A percentile compares a stretch with the other conserved stretches of the same genome.
Conservation (phyloP, 2,888 invertebrate genomes). For the Tetanocera ferruginea region DNA sequence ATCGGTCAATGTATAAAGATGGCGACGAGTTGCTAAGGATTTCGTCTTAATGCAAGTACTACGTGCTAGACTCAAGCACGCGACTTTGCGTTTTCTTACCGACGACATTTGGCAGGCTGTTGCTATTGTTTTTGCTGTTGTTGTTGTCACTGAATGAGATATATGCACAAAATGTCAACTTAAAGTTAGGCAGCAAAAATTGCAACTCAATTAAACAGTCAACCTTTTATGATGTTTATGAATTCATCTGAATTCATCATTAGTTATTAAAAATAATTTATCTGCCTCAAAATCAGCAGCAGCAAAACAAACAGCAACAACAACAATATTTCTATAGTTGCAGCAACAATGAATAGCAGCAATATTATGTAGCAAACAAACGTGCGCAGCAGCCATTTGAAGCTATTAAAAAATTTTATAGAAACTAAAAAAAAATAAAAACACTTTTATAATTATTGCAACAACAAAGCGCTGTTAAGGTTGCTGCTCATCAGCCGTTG, state of each 20-base stretch:
- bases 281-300: not conserved
- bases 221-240: too few species aligned
- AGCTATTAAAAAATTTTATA: not conserved
- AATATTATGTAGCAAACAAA: not conserved
- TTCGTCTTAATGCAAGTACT: too few species aligned
- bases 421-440: not conserved
- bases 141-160: too few species aligned
- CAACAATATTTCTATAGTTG: not conserved
- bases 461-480: not conserved
- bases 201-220: too few species aligned
- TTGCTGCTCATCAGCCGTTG: slow-evolving; percentile 6
- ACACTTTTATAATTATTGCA: not conserved
- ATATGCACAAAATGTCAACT: too few species aligned
- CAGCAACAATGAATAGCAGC: not conserved
- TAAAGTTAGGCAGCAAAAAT: too few species aligned
- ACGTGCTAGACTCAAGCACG: too few species aligned
- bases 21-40: not conserved
- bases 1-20: not conserved
- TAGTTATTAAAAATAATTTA: too few species aligned
- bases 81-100: too few species aligned
- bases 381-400: not conserved
- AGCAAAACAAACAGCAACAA: not conserved
- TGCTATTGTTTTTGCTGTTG: too few species aligned
- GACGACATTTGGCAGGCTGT: too few species aligned
- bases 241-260: too few species aligned